Evolutionary conservation across 2,113 vertebrate genomes (phyloP).

Genomic region (Columba janthina): DNA sequence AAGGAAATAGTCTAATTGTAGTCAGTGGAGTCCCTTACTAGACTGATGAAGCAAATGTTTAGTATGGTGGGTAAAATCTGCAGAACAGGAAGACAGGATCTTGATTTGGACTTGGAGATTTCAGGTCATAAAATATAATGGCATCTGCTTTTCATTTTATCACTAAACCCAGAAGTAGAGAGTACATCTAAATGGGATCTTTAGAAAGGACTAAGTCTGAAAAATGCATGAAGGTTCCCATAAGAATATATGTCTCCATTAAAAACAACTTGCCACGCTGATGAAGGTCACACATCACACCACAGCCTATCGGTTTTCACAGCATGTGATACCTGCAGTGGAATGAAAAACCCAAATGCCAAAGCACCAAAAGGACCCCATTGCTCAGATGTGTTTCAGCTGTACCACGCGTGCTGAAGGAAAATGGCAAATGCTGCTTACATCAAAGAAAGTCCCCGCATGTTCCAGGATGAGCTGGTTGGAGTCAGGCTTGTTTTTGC

Average conservation of each 20-base stretch:
- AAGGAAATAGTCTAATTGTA: background rate
- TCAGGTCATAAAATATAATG: background rate
- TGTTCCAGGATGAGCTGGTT: constrained; percentile 97
- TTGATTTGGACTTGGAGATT: background rate
- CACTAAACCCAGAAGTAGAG: background rate
- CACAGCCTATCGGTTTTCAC: background rate
- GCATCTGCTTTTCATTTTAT: background rate
- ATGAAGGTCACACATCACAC: background rate
- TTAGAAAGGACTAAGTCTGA: background rate
- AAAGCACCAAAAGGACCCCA: background rate
- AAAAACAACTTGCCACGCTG: background rate
- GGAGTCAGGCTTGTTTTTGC: constrained; percentile 99
- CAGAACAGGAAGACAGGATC: background rate
- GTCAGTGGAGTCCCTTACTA: background rate
- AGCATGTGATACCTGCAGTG: background rate
- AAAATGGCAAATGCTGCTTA: constrained; percentile 74
- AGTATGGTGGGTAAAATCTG: background rate
- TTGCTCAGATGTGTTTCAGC: background rate
- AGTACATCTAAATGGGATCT: background rate
- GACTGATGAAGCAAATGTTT: background rate
- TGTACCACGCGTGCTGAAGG: background rate
- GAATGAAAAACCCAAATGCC: background rate
- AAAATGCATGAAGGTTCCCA: background rate
- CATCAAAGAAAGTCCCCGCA: constrained; percentile 94
- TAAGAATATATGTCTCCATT: background rate